These are phyloP conservation scores for Ataeniobius toweri DNA, from an alignment of 2,797 vertebrate genomes.

Conservation along the genomic window DNA sequence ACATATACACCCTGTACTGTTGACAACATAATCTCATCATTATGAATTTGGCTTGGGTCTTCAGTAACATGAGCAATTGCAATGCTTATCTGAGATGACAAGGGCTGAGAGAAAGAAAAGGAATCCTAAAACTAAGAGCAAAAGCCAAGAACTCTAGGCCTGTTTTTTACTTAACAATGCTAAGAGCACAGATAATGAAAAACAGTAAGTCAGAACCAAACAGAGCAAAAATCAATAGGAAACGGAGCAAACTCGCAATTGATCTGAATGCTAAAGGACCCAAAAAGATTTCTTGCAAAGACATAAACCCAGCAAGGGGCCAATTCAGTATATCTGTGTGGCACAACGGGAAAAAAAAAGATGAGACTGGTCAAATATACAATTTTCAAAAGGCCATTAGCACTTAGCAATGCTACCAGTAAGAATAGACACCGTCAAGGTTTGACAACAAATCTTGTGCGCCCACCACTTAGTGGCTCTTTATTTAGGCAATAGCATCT, in stretches of 20 bases:
- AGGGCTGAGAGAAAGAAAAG: slow-evolving; percentile 53
- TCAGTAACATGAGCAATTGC: slow-evolving; percentile 79
- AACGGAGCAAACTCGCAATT: slow-evolving; percentile 61
- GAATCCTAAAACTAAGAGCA: slow-evolving; percentile 19
- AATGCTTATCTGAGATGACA: slow-evolving; percentile 77
- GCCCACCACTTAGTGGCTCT: slow-evolving; percentile 60
- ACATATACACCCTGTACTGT: slow-evolving; percentile 75
- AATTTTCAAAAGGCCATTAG: slow-evolving; percentile 59
- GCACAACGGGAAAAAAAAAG: slow-evolving; percentile 42
- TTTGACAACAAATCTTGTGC: slow-evolving; percentile 58
- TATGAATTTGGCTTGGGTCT: slow-evolving; percentile 79
- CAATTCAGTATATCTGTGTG: slow-evolving; percentile 52
- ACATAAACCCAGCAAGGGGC: slow-evolving; percentile 60
- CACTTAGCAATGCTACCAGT: slow-evolving; percentile 36
- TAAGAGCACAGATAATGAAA: slow-evolving; percentile 65
- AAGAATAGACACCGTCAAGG: slow-evolving; percentile 44
- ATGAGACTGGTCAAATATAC: slow-evolving; percentile 46
- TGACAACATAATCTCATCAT: slow-evolving; percentile 85
- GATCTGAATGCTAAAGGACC: slow-evolving; percentile 67
- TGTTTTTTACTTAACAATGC: slow-evolving; percentile 51
- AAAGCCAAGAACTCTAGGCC: slow-evolving; percentile 6
- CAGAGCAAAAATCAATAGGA: slow-evolving; percentile 66
- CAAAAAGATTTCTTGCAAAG: slow-evolving; percentile 57
- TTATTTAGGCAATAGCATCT: slow-evolving; percentile 73
- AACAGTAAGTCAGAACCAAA: slow-evolving; percentile 64